These are phyloP conservation scores for Pardosa pseudoannulata DNA, from an alignment of 2,888 invertebrate genomes.

Conservation along the genomic window DNA sequence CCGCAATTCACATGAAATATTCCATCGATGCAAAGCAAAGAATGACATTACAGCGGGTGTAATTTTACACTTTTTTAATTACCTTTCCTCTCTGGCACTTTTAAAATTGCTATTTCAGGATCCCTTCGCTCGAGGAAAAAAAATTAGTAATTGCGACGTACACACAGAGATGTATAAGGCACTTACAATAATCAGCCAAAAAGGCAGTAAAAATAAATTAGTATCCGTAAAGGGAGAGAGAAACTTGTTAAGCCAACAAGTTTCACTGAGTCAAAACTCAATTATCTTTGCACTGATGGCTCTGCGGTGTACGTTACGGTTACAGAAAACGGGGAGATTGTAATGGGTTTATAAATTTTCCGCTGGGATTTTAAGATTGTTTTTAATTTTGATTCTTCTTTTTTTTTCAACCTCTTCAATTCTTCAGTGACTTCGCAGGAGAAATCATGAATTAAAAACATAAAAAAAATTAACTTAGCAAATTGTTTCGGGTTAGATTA, in stretches of 20 bases:
- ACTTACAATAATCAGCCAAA: slow-evolving; percentile 27
- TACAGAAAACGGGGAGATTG: slow-evolving; percentile 15
- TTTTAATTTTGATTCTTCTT: not conserved
- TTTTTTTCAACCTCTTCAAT: not conserved
- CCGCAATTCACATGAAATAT: too few relatives aligned
- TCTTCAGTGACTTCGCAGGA: not conserved
- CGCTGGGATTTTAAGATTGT: slow-evolving; percentile 11
- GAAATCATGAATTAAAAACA: not conserved
- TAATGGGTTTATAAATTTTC: slow-evolving; percentile 44
- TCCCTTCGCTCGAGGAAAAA: not conserved
- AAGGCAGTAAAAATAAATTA: slow-evolving; percentile 65
- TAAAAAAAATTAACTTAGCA: not conserved
- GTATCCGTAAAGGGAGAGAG: slow-evolving; percentile 26
- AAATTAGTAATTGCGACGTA: not conserved
- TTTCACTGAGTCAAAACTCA: slow-evolving; percentile 54
- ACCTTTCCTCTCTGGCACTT: not conserved
- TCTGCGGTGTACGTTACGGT: slow-evolving; percentile 29
- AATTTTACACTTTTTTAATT: slow-evolving; percentile 2
- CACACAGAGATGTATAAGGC: not conserved
- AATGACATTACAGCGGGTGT: not conserved
- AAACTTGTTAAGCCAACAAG: slow-evolving; percentile 31
- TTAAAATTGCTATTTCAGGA: not conserved
- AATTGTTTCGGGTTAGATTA: not conserved
- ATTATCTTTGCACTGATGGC: slow-evolving; percentile 58
- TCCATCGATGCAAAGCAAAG: not conserved